Percentiles rank a stretch among this genome's conserved stretches.
Conservation (phyloP, 2,113 vertebrate genomes). For the Ameiurus melas region DNA sequence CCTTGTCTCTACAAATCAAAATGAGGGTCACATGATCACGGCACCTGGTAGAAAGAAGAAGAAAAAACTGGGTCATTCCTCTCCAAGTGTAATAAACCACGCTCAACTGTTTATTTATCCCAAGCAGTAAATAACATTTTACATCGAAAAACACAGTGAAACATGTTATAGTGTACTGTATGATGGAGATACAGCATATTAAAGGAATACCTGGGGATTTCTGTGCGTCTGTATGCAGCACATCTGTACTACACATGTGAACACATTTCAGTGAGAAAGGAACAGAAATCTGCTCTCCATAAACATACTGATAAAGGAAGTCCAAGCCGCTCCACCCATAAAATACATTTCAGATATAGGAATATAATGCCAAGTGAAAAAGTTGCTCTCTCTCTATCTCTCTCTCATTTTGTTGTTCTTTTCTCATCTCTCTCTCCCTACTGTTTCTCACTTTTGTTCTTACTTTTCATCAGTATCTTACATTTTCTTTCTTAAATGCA, state of each 20-base stretch:
- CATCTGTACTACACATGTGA: neutral
- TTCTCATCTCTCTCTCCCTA: neutral
- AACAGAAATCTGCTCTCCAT: neutral
- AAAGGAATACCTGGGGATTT: neutral
- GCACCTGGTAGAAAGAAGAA: neutral
- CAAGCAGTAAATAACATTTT: neutral
- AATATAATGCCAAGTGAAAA: neutral
- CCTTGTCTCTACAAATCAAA: neutral
- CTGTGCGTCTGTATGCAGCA: neutral
- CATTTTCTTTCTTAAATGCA: neutral
- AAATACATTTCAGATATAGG: neutral
- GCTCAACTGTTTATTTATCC: neutral
- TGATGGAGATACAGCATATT: neutral
- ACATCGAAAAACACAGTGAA: neutral
- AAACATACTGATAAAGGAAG: neutral
- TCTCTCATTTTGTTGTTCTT: neutral
- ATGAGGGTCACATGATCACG: neutral
- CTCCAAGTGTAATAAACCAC: neutral
- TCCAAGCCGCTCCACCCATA: neutral
- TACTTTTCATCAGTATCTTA: neutral
- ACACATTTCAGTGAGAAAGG: neutral
- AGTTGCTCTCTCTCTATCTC: neutral
- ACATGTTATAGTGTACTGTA: neutral
- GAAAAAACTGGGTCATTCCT: neutral
- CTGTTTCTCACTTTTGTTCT: neutral